Percentiles rank a stretch among this genome's conserved stretches.
Conservation (phyloP, 2,797 vertebrate genomes). For the Bryconaethiops microstoma region DNA sequence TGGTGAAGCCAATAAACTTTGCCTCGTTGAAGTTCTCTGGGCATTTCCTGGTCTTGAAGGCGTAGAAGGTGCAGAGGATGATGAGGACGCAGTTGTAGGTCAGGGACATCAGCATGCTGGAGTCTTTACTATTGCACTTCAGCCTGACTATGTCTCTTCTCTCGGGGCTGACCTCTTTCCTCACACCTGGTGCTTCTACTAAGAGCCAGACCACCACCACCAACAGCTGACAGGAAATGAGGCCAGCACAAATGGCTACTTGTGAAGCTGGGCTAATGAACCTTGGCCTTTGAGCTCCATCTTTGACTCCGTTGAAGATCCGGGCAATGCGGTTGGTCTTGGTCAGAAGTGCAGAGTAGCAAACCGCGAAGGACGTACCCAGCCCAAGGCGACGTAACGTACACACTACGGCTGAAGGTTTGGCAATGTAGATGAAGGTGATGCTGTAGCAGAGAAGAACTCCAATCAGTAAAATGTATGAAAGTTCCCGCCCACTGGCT, state of each 20-base stretch:
- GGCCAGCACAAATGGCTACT: slow-evolving; percentile 91
- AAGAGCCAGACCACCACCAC: slow-evolving; percentile 91
- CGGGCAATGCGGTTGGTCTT: slow-evolving; percentile 98
- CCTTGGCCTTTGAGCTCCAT: slow-evolving; percentile 90
- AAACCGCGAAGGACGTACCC: slow-evolving; percentile 94
- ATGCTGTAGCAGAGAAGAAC: slow-evolving; percentile 98
- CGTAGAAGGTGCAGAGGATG: slow-evolving; percentile 95
- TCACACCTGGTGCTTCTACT: slow-evolving; percentile 90
- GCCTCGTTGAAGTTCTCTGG: slow-evolving; percentile 99
- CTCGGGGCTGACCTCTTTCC: slow-evolving; percentile 91
- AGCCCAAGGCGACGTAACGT: slow-evolving; percentile 90
- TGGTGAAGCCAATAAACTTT: slow-evolving; percentile 99
- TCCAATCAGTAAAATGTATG: slow-evolving; percentile 92
- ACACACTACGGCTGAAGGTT: slow-evolving; percentile 91
- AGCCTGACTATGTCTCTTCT: slow-evolving; percentile 92
- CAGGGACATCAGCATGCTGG: slow-evolving; percentile 95
- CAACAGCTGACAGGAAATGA: slow-evolving; percentile 95
- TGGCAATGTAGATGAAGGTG: slow-evolving; percentile 95
- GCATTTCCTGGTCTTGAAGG: slow-evolving; percentile 98
- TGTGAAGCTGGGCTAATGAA: slow-evolving; percentile 97
- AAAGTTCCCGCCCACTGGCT: slow-evolving; percentile 94
- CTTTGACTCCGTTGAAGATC: slow-evolving; percentile 93
- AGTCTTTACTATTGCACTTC: slow-evolving; percentile 94
- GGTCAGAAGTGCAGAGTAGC: slow-evolving; percentile 95
- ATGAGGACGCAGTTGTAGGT: slow-evolving; percentile 97